phyloP scores from a whole-genome alignment of 2,113 vertebrate genomes.

The Oncorhynchus gorbuscha region DNA sequence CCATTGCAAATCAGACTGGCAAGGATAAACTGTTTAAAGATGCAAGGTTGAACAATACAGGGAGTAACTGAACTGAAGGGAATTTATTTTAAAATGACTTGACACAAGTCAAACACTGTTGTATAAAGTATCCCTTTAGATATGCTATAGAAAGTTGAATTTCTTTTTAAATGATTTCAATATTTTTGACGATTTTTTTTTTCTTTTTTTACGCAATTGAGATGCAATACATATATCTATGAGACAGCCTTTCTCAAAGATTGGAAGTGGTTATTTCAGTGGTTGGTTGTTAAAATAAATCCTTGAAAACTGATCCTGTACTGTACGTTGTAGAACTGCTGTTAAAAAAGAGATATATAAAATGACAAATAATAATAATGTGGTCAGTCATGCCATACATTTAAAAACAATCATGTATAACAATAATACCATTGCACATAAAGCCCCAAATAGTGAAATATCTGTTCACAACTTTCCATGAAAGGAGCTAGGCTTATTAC shows the following conservation, averaged over 20 bases:
- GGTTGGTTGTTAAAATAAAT: conserved; percentile 38
- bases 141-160: conserved; percentile 45
- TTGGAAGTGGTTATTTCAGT: conserved; percentile 20
- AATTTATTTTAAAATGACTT: conserved; percentile 48
- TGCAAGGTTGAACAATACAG: conserved; percentile 57
- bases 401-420: conserved; percentile 30
- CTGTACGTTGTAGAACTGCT: conserved; percentile 57
- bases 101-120: conserved; percentile 67
- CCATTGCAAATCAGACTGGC: conserved; percentile 49
- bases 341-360: conserved; percentile 19
- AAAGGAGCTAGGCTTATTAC: conserved; percentile 44
- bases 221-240: conserved; percentile 75
- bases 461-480: conserved; percentile 39
- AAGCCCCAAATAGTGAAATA: conserved; percentile 43
- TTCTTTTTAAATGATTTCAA: conserved; percentile 45
- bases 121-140: conserved; percentile 70
- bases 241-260: conserved; percentile 55
- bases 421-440: conserved; percentile 60
- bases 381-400: conserved; percentile 43
- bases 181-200: conserved; percentile 44
- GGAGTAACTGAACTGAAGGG: conserved; percentile 62
- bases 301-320: conserved; percentile 43
- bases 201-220: conserved; percentile 63
- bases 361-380: conserved; percentile 43
- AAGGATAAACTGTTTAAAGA: conserved; percentile 22